Percentiles rank a stretch among this genome's conserved stretches.
These are phyloP conservation scores for Orchesella cincta DNA, from an alignment of 1,140 invertebrate genomes.

Conservation along the genomic window DNA sequence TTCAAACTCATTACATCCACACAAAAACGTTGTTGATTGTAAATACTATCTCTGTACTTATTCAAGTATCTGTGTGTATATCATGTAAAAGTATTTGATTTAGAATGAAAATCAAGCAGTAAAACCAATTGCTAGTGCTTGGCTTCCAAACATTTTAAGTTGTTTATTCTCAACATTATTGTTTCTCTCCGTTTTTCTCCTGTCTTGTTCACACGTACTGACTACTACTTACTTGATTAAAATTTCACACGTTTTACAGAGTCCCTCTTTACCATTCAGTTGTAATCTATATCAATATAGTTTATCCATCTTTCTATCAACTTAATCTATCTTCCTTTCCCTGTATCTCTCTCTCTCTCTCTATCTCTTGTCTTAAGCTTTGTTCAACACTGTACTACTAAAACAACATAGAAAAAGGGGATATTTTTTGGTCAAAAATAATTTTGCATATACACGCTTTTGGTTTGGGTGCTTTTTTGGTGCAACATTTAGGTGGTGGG, in stretches of 20 bases:
- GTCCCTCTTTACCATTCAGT: too few species aligned
- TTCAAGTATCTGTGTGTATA: not conserved
- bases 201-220: too few species aligned
- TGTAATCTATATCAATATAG: too few species aligned
- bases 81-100: not conserved
- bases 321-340: not conserved
- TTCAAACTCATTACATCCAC: too few species aligned
- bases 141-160: too few species aligned
- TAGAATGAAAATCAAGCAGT: not conserved
- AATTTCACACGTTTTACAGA: too few species aligned
- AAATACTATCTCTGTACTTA: not conserved
- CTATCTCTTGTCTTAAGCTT: not conserved
- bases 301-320: not conserved
- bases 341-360: not conserved
- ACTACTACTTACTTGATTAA: too few species aligned
- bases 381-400: not conserved
- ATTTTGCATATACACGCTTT: conserved; percentile 14
- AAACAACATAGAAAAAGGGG: not conserved
- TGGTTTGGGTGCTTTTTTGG: conserved; percentile 22
- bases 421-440: conserved; percentile 2
- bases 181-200: too few species aligned
- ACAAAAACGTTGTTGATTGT: not conserved
- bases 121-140: not conserved
- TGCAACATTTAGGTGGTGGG: conserved; percentile 20
- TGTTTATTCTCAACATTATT: too few species aligned